A percentile compares a stretch with the other conserved stretches of the same genome.
Evolutionary conservation across 2,113 vertebrate species (phyloP).

Genomic region (Pterophyllum scalare): DNA sequence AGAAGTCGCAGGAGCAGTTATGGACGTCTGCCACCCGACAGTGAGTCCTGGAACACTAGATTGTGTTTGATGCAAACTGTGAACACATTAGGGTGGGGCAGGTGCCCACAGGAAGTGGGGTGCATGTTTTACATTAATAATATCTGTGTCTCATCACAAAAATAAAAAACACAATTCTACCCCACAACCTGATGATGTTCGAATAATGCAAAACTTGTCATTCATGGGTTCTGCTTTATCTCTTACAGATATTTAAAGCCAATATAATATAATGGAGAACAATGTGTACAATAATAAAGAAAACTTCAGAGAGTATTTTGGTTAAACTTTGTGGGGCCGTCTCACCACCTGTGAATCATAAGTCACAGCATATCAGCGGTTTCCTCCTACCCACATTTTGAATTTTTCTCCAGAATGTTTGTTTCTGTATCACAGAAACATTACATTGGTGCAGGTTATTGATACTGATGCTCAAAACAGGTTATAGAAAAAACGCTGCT

Average conservation of each 20-base stretch:
- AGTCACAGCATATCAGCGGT: background rate
- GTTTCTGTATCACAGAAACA: background rate
- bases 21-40: fast-evolving
- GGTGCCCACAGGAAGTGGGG: background rate
- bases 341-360: background rate
- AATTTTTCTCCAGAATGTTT: background rate
- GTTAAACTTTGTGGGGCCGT: background rate
- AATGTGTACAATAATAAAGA: background rate
- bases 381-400: background rate
- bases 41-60: background rate
- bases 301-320: background rate
- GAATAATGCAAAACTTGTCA: fast-evolving
- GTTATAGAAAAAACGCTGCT: too few species aligned
- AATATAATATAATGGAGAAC: background rate
- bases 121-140: background rate
- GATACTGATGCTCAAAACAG: background rate
- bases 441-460: fast-evolving
- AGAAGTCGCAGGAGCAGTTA: fast-evolving
- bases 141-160: too few species aligned
- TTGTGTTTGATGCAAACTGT: background rate
- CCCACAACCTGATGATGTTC: too few species aligned
- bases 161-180: too few species aligned
- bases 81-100: fast-evolving
- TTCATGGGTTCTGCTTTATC: fast-evolving
- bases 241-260: fast-evolving